Evolutionary conservation across 2,113 vertebrate species (phyloP).

Genomic region (Helogale parvula): DNA sequence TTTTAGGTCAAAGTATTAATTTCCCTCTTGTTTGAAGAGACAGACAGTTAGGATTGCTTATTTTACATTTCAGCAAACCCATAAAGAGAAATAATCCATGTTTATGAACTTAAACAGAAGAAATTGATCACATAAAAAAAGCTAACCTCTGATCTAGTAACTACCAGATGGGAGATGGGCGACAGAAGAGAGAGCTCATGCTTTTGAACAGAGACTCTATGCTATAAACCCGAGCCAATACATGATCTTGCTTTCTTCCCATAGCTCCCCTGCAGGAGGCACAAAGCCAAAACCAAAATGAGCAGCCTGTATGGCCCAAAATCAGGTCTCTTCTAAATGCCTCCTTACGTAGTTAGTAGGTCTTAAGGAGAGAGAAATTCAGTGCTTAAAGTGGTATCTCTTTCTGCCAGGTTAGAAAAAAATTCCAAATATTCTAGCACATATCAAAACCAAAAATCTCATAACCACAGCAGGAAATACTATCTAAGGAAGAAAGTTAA

Average conservation of each 20-base stretch:
- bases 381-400: constrained; percentile 26
- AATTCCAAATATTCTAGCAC: constrained; percentile 42
- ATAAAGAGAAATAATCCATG: constrained; percentile 25
- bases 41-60: neutral
- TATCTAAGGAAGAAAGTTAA: constrained; percentile 60
- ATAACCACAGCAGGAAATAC: constrained; percentile 33
- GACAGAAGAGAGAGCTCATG: neutral
- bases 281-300: neutral
- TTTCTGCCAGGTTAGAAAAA: constrained; percentile 15
- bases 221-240: neutral
- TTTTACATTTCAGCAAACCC: constrained; percentile 61
- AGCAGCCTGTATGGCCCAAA: neutral
- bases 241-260: neutral
- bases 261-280: neutral
- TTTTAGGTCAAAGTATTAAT: constrained; percentile 27
- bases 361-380: neutral
- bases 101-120: neutral
- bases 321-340: neutral
- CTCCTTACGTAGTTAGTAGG: neutral
- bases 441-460: constrained; percentile 59
- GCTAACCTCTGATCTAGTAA: neutral
- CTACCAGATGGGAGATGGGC: neutral
- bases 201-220: constrained; percentile 28
- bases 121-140: constrained; percentile 49
- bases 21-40: constrained; percentile 40